These are phyloP conservation scores for Bathynomus jamesi DNA, from an alignment of 1,140 invertebrate species.

Conservation along the genomic window DNA sequence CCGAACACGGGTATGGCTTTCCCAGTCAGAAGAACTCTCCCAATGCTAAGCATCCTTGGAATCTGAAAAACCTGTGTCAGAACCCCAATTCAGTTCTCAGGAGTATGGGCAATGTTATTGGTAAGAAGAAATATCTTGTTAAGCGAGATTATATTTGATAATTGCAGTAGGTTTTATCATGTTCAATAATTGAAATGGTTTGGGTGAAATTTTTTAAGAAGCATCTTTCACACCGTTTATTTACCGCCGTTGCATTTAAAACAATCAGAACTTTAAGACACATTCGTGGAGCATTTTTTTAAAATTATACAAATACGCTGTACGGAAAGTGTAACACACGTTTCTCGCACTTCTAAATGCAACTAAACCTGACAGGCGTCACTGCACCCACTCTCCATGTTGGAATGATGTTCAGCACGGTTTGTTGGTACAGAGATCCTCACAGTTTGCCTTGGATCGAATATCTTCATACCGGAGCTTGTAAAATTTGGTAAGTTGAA, in stretches of 20 bases:
- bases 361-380: conserved; percentile 64
- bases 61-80: conserved; percentile 75
- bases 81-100: conserved; percentile 70
- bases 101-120: conserved; percentile 74
- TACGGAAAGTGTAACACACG: too few relatives aligned
- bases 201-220: neutral
- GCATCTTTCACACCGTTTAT: too few relatives aligned
- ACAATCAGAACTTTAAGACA: too few relatives aligned
- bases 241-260: too few relatives aligned
- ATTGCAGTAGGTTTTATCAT: neutral
- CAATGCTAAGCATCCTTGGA: conserved; percentile 80
- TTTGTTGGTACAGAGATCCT: conserved; percentile 89
- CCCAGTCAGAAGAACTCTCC: conserved; percentile 63
- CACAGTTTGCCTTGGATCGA: conserved; percentile 89
- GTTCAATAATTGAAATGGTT: neutral
- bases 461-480: conserved; percentile 77
- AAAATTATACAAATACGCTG: too few relatives aligned
- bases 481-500: conserved; percentile 30
- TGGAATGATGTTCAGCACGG: conserved; percentile 85
- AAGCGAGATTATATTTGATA: too few relatives aligned
- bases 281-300: too few relatives aligned
- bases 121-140: conserved; percentile 44
- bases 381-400: conserved; percentile 87
- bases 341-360: too few relatives aligned
- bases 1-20: conserved; percentile 77